phyloP scores from a whole-genome alignment of 2,888 invertebrate genomes.

The Drosophila affinis region DNA sequence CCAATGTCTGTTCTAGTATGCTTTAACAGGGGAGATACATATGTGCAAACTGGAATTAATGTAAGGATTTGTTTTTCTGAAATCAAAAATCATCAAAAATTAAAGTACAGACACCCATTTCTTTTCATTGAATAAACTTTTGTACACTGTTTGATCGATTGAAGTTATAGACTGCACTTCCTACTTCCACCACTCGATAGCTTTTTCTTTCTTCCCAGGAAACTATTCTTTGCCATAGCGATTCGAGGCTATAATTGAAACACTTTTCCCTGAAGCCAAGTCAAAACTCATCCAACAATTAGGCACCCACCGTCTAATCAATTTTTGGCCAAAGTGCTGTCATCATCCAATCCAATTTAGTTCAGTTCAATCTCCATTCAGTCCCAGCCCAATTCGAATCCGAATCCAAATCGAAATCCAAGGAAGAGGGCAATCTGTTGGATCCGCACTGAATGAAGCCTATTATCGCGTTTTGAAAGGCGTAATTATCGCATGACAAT shows the following conservation, averaged over 20 bases:
- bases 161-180: background rate
- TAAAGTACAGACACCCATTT: too few relatives aligned
- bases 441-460: conserved; percentile 65
- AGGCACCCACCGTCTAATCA: conserved; percentile 3
- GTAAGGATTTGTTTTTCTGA: too few relatives aligned
- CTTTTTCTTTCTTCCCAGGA: background rate
- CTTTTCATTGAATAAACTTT: too few relatives aligned
- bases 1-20: too few relatives aligned
- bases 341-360: background rate
- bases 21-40: too few relatives aligned
- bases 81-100: too few relatives aligned
- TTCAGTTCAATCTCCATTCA: too few relatives aligned
- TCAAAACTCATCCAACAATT: conserved; percentile 37
- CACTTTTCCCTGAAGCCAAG: conserved; percentile 23
- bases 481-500: conserved; percentile 78
- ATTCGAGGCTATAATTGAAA: conserved; percentile 24
- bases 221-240: background rate
- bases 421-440: conserved; percentile 35
- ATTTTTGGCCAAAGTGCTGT: background rate
- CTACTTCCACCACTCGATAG: too few relatives aligned
- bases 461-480: conserved; percentile 76
- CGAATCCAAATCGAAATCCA: background rate
- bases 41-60: too few relatives aligned
- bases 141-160: too few relatives aligned
- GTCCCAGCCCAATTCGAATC: background rate